These are phyloP conservation scores for Sternotherus odoratus DNA, from an alignment of 2,797 vertebrate genomes.

Conservation along the genomic window DNA sequence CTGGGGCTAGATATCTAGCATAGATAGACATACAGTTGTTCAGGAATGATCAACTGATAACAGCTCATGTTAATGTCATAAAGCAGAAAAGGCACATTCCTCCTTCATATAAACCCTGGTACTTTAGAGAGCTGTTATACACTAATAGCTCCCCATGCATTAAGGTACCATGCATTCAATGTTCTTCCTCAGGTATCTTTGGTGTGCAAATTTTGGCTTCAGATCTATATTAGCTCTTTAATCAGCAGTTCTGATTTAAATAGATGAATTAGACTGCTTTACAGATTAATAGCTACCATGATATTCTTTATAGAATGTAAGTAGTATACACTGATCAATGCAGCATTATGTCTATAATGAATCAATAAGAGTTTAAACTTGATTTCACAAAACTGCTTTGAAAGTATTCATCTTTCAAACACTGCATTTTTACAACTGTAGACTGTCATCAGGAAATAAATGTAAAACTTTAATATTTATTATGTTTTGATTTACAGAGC, in stretches of 20 bases:
- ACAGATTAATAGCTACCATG: not conserved
- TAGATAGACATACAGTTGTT: not conserved
- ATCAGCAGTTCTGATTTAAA: not conserved
- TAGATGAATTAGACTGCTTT: not conserved
- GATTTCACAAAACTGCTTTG: not conserved
- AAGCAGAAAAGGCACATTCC: not conserved
- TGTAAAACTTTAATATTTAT: not conserved
- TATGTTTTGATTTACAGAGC: not conserved
- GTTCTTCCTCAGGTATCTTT: accelerated
- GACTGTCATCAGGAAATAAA: not conserved
- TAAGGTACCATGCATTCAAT: not conserved
- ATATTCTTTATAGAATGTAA: not conserved
- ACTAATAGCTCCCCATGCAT: too few relatives aligned
- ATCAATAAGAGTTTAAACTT: not conserved
- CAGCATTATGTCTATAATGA: not conserved
- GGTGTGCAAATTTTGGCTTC: not conserved
- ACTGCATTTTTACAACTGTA: not conserved
- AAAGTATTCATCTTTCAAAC: not conserved
- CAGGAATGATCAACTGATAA: not conserved
- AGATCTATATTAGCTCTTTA: not conserved
- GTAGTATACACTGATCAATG: not conserved
- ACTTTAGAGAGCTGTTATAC: not conserved
- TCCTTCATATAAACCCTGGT: not conserved
- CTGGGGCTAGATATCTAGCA: not conserved
- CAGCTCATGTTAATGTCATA: not conserved